These are phyloP conservation scores for Bathynomus jamesi DNA, from an alignment of 1,140 invertebrate genomes.

Conservation along the genomic window DNA sequence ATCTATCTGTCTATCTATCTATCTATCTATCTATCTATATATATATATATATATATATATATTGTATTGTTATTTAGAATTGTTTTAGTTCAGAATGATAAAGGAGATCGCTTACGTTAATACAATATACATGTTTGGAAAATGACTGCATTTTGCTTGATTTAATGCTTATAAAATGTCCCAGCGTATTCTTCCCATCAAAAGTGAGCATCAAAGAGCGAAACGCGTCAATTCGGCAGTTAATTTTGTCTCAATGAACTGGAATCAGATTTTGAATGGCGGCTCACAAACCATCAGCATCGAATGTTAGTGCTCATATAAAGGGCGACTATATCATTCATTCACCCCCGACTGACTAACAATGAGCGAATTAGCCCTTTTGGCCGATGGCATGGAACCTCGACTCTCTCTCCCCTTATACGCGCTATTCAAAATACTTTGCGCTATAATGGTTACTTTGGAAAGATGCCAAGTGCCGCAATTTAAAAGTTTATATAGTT, in stretches of 20 bases:
- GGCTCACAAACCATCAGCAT: constrained; percentile 2
- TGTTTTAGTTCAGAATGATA: too few relatives aligned
- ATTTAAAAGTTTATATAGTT: neutral
- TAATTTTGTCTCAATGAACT: constrained; percentile 24
- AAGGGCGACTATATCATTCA: constrained; percentile 31
- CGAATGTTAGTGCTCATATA: constrained; percentile 25
- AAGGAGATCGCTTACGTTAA: too few relatives aligned
- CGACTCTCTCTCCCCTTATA: neutral
- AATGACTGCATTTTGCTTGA: too few relatives aligned
- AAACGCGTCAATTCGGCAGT: constrained; percentile 13
- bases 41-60: too few relatives aligned
- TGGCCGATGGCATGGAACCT: neutral
- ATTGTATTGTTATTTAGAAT: too few relatives aligned
- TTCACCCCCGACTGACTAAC: constrained; percentile 30
- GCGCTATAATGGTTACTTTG: neutral
- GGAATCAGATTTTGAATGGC: constrained; percentile 1
- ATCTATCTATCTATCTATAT: too few relatives aligned
- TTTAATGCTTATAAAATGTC: too few relatives aligned
- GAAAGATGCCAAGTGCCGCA: neutral
- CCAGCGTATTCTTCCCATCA: too few relatives aligned
- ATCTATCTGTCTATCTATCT: too few relatives aligned
- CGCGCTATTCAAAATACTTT: too few relatives aligned
- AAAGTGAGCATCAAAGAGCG: too few relatives aligned
- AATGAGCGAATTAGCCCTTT: constrained; percentile 26
- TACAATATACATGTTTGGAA: too few relatives aligned